Conservation (phyloP, 1,140 invertebrate genomes). For the Drosophila virilis region DNA sequence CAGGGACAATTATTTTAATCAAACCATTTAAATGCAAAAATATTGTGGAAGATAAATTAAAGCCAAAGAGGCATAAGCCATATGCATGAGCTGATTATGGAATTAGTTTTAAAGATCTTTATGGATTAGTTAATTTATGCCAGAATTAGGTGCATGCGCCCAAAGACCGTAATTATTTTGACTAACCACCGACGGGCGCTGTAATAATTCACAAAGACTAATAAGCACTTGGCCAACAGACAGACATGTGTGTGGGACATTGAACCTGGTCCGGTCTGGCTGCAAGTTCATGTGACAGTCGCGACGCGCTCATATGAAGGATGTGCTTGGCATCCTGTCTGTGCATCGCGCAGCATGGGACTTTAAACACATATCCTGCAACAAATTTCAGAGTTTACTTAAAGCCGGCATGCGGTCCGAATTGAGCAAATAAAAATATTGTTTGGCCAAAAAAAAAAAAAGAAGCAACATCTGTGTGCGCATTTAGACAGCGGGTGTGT, state of each 20-base stretch:
- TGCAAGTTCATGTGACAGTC: conserved; percentile 1
- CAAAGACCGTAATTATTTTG: not conserved
- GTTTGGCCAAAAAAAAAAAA: not conserved
- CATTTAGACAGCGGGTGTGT: conserved; percentile 46
- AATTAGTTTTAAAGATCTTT: not conserved
- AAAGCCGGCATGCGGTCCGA: conserved; percentile 46
- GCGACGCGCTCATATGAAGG: conserved; percentile 1
- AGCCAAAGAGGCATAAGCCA: too few species aligned
- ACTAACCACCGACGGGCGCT: not conserved
- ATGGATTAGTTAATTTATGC: not conserved
- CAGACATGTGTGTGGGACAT: conserved; percentile 16
- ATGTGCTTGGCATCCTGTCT: conserved; percentile 8
- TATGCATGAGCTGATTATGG: not conserved
- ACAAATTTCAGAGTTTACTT: conserved; percentile 48
- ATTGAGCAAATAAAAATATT: conserved; percentile 21
- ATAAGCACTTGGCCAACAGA: conserved; percentile 19
- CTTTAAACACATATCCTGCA: conserved; percentile 38
- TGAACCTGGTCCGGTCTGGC: conserved; percentile 29
- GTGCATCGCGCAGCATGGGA: conserved; percentile 27
- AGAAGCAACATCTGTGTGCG: conserved; percentile 49
- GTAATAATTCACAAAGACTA: conserved; percentile 42
- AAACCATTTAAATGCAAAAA: too few species aligned
- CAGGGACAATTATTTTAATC: too few species aligned
- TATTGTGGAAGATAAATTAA: too few species aligned
- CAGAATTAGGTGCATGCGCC: not conserved